A percentile compares a stretch with the other conserved stretches of the same genome.
Conservation (phyloP, 2,888 invertebrate genomes). For the Notodonta ziczac region DNA sequence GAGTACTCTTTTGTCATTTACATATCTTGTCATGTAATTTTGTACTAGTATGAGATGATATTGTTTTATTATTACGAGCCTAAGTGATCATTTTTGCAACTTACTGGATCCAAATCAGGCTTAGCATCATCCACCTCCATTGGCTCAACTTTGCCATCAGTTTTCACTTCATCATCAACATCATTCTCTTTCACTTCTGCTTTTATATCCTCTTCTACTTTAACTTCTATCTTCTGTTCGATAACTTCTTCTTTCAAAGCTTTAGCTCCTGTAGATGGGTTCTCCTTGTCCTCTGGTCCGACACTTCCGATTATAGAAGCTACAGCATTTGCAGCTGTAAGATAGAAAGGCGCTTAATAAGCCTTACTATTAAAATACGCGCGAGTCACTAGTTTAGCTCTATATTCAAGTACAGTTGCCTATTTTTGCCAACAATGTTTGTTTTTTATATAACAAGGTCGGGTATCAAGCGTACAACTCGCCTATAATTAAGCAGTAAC, state of each 20-base stretch:
- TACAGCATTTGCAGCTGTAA: conserved; percentile 59
- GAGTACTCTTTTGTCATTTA: too few relatives aligned
- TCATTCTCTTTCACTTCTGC: conserved; percentile 10
- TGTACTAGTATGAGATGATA: too few relatives aligned
- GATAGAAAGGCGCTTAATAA: not conserved
- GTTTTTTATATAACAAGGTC: too few relatives aligned
- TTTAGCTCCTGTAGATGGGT: conserved; percentile 7
- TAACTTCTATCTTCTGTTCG: conserved; percentile 18
- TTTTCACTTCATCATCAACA: conserved; percentile 9
- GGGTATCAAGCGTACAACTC: too few relatives aligned
- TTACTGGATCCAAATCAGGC: conserved; percentile 51
- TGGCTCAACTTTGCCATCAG: conserved; percentile 31
- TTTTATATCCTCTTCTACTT: conserved; percentile 12
- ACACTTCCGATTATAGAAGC: conserved; percentile 68
- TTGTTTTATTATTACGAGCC: too few relatives aligned
- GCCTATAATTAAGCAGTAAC: too few relatives aligned
- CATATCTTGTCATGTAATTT: too few relatives aligned
- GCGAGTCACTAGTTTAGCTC: too few relatives aligned
- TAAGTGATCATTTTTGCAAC: conserved; percentile 13
- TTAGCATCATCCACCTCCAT: conserved; percentile 41
- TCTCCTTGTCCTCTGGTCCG: conserved; percentile 42
- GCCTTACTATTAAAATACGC: not conserved
- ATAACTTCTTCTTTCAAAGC: conserved; percentile 12
- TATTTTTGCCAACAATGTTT: too few relatives aligned
- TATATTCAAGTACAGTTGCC: too few relatives aligned